A percentile compares a stretch with the other conserved stretches of the same genome.
phyloP scores from a whole-genome alignment of 2,797 vertebrate species.

The Peromyscus attwateri region DNA sequence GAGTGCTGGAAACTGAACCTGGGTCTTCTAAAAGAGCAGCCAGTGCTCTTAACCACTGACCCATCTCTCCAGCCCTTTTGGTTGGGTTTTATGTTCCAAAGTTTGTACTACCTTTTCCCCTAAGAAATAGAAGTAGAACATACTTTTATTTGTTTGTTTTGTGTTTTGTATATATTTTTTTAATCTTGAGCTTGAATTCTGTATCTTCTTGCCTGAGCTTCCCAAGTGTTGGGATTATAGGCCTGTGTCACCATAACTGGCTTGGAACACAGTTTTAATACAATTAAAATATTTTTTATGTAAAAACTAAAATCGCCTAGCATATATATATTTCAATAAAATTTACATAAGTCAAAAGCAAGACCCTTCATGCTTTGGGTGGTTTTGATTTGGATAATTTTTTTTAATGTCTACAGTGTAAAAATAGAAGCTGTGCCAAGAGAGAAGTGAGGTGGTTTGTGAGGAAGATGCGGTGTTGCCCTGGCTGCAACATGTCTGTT shows the following conservation, averaged over 20 bases:
- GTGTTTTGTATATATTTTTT: background rate
- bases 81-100: background rate
- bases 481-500: background rate
- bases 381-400: constrained; percentile 38
- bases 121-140: background rate
- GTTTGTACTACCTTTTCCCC: background rate
- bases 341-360: constrained; percentile 20
- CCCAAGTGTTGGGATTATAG: background rate
- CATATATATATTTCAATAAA: constrained; percentile 37
- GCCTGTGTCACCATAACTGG: background rate
- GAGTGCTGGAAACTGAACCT: background rate
- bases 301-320: constrained; percentile 7
- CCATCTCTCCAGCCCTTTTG: background rate
- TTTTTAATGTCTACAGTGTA: background rate
- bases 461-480: background rate
- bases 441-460: background rate
- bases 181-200: background rate
- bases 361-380: background rate
- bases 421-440: background rate
- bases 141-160: background rate
- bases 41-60: background rate
- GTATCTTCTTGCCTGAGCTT: background rate
- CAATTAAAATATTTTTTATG: background rate
- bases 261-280: constrained; percentile 28
- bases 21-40: background rate